Conservation (phyloP, 2,888 invertebrate genomes). For the Papilio elwesi region DNA sequence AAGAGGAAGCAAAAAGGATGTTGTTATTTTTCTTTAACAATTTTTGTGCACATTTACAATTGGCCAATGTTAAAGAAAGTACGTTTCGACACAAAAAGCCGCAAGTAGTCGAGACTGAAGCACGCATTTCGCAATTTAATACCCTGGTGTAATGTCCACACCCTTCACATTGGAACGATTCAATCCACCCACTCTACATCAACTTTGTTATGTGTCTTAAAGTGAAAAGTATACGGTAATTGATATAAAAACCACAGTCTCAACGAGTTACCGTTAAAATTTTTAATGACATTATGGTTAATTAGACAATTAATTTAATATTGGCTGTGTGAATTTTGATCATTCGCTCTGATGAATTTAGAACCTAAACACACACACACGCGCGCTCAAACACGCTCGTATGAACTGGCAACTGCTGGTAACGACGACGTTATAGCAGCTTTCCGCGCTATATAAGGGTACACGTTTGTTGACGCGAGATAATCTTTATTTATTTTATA, state of each 20-base stretch:
- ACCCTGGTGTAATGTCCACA: slow-evolving; percentile 10
- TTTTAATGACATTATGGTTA: slow-evolving; percentile 22
- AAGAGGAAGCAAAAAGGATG: slow-evolving; percentile 24
- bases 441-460: slow-evolving; percentile 68
- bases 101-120: slow-evolving; percentile 1
- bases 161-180: slow-evolving; percentile 20
- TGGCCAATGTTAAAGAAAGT: background rate
- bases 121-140: slow-evolving; percentile 19
- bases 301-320: slow-evolving; percentile 20
- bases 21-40: background rate
- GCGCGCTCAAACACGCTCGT: background rate
- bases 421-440: slow-evolving; percentile 50
- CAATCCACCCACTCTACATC: slow-evolving; percentile 22
- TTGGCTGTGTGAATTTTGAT: background rate
- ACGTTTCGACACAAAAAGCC: background rate
- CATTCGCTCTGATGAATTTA: background rate
- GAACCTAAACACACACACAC: background rate
- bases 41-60: background rate
- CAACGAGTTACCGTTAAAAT: slow-evolving; percentile 27
- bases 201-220: background rate
- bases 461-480: slow-evolving; percentile 65
- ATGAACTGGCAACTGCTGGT: background rate
- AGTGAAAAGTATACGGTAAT: slow-evolving; percentile 7
- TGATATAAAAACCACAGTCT: slow-evolving; percentile 19
- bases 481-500: slow-evolving; percentile 75